Conservation (phyloP, 2,113 vertebrate genomes). For the Hemiscyllium ocellatum region DNA sequence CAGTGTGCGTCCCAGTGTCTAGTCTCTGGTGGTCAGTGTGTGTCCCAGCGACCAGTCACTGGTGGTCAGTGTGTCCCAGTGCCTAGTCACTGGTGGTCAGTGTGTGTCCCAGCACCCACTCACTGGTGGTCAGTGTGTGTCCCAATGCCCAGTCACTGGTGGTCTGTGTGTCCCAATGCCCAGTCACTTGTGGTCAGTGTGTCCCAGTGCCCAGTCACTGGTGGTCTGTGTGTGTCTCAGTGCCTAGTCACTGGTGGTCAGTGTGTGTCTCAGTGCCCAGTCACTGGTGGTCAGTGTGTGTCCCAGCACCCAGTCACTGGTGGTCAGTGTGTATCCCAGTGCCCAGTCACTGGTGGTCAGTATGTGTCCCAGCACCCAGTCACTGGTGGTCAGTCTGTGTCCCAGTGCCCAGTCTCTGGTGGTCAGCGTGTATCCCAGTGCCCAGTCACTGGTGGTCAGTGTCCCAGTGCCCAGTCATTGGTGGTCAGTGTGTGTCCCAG, state of each 20-base stretch:
- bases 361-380: background rate
- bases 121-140: background rate
- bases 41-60: background rate
- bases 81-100: too few relatives aligned
- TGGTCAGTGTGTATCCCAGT: too few relatives aligned
- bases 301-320: too few relatives aligned
- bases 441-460: too few relatives aligned
- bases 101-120: background rate
- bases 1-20: background rate
- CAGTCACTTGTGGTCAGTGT: too few relatives aligned
- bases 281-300: background rate
- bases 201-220: too few relatives aligned
- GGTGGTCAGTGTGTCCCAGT: background rate
- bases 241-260: too few relatives aligned
- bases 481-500: background rate
- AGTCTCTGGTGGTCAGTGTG: background rate
- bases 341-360: background rate
- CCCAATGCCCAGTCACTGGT: too few relatives aligned
- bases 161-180: too few relatives aligned
- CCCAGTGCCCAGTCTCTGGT: background rate
- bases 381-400: background rate
- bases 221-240: too few relatives aligned
- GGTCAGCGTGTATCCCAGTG: background rate
- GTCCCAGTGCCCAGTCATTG: too few relatives aligned
- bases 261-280: too few relatives aligned